Base-by-base conservation (phyloP, 2,888 invertebrate genomes). In the Lymantria dispar region DNA sequence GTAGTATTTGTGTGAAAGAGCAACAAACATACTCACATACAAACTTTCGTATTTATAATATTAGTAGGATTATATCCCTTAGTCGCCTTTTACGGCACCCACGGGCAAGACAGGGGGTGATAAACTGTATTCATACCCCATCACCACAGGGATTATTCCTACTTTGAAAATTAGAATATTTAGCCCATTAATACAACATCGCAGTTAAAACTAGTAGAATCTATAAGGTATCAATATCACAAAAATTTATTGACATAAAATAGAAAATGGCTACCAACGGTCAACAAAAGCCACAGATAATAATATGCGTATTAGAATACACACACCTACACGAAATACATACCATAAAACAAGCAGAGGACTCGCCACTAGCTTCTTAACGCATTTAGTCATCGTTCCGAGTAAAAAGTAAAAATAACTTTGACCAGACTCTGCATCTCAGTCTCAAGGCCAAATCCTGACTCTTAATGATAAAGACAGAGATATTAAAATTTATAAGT, bases 341-440 rank as follows among this genome's bases (percentile, higher is more conserved):
- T 63, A 69, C 65, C 62, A 67, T 62, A 70, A 64, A 69, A 63
- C 68, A 65, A 63, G 58, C 68, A 52, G 42, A 56, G 65, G 68
- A 61, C 65, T 68, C 58, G 63, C 68, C 60, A 68, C 81, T 74
- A 77, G 74, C 81, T 78, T 71, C 77, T 78, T 80, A 81, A 82
- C 83, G 77, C 78, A 84, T 90, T 90, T 87, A 90, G 90, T 90
- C 90, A 90, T 87, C 88, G 79, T 84, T 88, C 87, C 74, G 55
- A 79, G 83, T 83, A 89, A 91, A 90, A 88, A 85, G 88, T 89
- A 90, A 89, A 91, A 90, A 90, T 89, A 90, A 77, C 87, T 78
- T 72, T 74, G 80, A 80, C 79, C 83, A 81, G 83, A 84, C 80
- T 82, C 82, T 73, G 79, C 85, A 85, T 83, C 87, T 80, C 73